Evolutionary conservation across 2,888 invertebrate genomes (phyloP), one percentile per base, ranked within the genome.

Genomic region (Azorinus chamasolen): DNA sequence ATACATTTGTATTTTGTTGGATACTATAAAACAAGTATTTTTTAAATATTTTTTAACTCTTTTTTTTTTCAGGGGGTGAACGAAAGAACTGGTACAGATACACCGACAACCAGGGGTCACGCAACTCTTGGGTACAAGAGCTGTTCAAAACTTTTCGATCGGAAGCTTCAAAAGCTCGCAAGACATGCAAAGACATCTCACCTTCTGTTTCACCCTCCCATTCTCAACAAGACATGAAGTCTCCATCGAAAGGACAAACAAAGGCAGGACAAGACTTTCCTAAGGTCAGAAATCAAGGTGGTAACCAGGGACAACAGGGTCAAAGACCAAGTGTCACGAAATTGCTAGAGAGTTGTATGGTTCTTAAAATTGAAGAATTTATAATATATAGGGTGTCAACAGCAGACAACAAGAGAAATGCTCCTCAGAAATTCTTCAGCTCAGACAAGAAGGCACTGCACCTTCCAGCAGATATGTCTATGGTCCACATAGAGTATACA

Each of bases 401-500:
- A 76, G 92, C 83, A 83, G 95, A 95, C 73, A 86, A 87, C 65
- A 88, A 89, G 73, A 80, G 90, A n/a, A 86, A 84, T 84, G 93
- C 95, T 77, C 95, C 96, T 20, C 97, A 97, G 94, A 97, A 97
- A 93, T 96, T 97, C 77, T 86, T 94, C 50, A 87, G 93, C 59
- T 94, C 94, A 2, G 94, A 95, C 86, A 93, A 94, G 84, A 93
- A 96, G 89, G 95, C 96, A 79, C 96, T 97, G 85, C 96, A 96
- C 32, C 94, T 98, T 81, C 99, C 99, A 0, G 96, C 96, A 12
- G 98, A 98, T 91, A 96, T 97, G 86, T 96, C 97, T 20, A 95
- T 98, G 32, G 92, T 99, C n/a, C 99, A 99, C 93, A 96, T 98
- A 0, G 99, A 99, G 92, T 96, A 98, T 84, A 98, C 98, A 0